Evolutionary conservation across 2,797 vertebrate species (phyloP), one percentile per base, ranked within the genome.

Genomic region (Lepus oiostolus): DNA sequence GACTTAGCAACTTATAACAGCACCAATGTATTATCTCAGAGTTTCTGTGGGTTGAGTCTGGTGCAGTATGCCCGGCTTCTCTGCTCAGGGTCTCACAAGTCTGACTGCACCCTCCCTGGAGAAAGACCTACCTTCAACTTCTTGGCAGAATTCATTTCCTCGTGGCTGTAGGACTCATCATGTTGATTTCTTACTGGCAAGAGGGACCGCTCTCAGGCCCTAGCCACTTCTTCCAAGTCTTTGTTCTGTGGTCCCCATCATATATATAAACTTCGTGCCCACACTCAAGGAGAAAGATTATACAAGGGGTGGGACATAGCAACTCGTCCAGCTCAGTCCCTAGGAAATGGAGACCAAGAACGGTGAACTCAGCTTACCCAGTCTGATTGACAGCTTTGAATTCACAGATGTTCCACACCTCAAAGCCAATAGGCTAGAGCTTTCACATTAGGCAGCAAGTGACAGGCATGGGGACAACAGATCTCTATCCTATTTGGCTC

Each of bases 281-380:
- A 35, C 4, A 11, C 35, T 75, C 24, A 70, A 75, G 63, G 26
- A 42, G 21, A 68, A n/a, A 21, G 19, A n/a, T 80, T 76, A 54
- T 19, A 19, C 1, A 47, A 10, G 14, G 4, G 22, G 24, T 83
- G 5, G 47, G 26, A 93, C 68, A 26, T 89, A 24, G 38, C 93
- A 80, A 16, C 42, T 88, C 77, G 81, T 38, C 10, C 74, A 71
- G 26, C 74, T 75, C 47, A 65, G 38, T 50, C 19, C 77, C 17
- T 47, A 67, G 79, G 72, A 83, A 71, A 75, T 16, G 63, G 38
- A 93, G 35, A n/a, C 5, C 42, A n/a, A 65, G 65, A 92, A 84
- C 47, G 9, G 65, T 94, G 77, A 90, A 65, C 28, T 68, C 47
- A 38, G 30, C 24, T 90, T 92, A 63, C 60, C 74, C 58, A 92